Base-by-base conservation (phyloP, 1,140 invertebrate genomes). In the Musca vetustissima region DNA sequence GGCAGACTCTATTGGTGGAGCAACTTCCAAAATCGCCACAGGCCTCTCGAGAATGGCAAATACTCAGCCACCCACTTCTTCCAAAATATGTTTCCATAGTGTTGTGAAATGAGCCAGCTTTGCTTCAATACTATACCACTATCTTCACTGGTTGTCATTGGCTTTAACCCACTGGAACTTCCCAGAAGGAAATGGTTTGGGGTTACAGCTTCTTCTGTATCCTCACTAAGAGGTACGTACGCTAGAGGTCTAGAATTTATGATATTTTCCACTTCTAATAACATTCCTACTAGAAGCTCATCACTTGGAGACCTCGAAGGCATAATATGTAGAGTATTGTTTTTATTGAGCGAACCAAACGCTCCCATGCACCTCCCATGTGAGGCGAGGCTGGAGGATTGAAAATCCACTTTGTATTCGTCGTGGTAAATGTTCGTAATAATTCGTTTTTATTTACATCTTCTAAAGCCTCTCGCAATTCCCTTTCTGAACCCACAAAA, bases 341-440 rank as follows among this genome's bases (percentile, higher is more conserved):
- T 64, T 77, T 76, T 1, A 74, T 70, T n/a, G 71, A 70, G 1
- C 70, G 48, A 7, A 76, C 71, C 0, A 74, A 4, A 1, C 71
- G 52, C 53, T 79, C 75, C 77, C 77, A 76, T 22, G 69, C 47
- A 17, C 77, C 76, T 28, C 69, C 69, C 19, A 53, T 47, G 28
- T 64, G 52, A 3, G 69, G 68, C 25, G 32, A 32, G 19, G 36
- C 19, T 22, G 69, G 50, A 28, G 25, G 25, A 53, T 57, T 66
- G 25, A 55, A 69, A 13, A 19, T 11, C 69, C 69, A 67, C 17
- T 70, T 49, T 61, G 24, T 15, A 19, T 25, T 48, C 28, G 50
- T 21, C 52, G 49, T 22, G 9, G 22, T 19, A 53, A 49, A 61
- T 9, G 7, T 36, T 43, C 22, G 19, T 25, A 57, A 11, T 14